These are phyloP conservation scores for Takifugu rubripes DNA, from an alignment of 2,797 vertebrate species.

Conservation along the genomic window DNA sequence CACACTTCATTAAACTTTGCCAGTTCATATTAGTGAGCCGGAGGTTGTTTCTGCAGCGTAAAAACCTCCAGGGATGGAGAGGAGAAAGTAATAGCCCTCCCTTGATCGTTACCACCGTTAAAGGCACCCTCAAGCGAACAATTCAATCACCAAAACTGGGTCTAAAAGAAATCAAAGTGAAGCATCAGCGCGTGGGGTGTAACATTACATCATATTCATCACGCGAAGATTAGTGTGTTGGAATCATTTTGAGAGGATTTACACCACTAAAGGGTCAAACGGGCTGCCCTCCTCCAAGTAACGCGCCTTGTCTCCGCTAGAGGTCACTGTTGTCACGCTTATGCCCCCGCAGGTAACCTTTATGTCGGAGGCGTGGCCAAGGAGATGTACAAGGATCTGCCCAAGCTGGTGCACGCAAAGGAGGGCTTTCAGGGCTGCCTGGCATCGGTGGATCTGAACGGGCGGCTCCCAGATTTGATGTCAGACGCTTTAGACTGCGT, in stretches of 20 bases:
- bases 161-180: background rate
- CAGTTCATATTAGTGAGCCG: conserved; percentile 6
- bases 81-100: conserved; percentile 12
- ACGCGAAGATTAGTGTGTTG: too few species aligned
- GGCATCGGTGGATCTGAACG: conserved; percentile 93
- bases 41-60: conserved; percentile 21
- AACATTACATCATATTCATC: too few species aligned
- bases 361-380: conserved; percentile 93
- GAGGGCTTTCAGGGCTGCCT: conserved; percentile 97
- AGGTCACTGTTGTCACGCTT: conserved; percentile 57
- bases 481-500: conserved; percentile 94
- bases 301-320: conserved; percentile 48
- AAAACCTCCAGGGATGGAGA: conserved; percentile 2
- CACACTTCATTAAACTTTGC: conserved; percentile 22
- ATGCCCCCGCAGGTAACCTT: conserved; percentile 81
- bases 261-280: background rate
- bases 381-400: conserved; percentile 91
- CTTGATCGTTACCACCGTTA: conserved; percentile 23
- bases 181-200: too few species aligned
- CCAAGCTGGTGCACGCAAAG: conserved; percentile 92
- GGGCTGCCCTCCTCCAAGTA: too few species aligned
- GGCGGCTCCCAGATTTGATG: conserved; percentile 92
- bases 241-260: conserved; percentile 1
- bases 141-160: conserved; percentile 1
- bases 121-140: conserved; percentile 19